Conservation (phyloP, 2,113 vertebrate species). For the Rutilus rutilus region DNA sequence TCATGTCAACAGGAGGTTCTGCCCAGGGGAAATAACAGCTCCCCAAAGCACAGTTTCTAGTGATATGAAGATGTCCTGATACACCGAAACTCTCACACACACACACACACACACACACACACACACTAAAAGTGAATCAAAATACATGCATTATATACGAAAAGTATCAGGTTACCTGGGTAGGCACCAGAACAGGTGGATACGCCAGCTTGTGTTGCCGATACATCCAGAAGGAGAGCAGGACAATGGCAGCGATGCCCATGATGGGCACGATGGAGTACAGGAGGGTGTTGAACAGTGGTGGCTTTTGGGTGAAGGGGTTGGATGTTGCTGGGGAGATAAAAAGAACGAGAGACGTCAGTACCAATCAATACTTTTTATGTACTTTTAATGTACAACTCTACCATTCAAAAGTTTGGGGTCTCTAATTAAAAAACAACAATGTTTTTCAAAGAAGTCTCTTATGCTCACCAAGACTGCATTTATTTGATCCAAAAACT, state of each 20-base stretch:
- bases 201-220: slow-evolving; percentile 98
- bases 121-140: no score
- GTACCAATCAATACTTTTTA: neutral
- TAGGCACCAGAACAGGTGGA: slow-evolving; percentile 95
- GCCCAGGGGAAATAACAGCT: slow-evolving; percentile 30
- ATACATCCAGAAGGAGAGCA: slow-evolving; percentile 98
- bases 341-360: neutral
- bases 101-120: neutral
- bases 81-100: neutral
- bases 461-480: neutral
- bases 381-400: neutral
- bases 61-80: slow-evolving; percentile 38
- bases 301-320: slow-evolving; percentile 87
- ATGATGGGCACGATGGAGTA: slow-evolving; percentile 96
- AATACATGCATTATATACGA: neutral
- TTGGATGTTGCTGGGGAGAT: slow-evolving; percentile 88
- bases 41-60: slow-evolving; percentile 11
- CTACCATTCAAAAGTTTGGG: neutral
- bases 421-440: neutral
- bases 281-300: slow-evolving; percentile 92
- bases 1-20: slow-evolving; percentile 38
- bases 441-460: neutral
- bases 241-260: slow-evolving; percentile 88
- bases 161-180: slow-evolving; percentile 82
- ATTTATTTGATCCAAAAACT: neutral